Conservation (phyloP, 2,113 vertebrate genomes). For the Indicator indicator region DNA sequence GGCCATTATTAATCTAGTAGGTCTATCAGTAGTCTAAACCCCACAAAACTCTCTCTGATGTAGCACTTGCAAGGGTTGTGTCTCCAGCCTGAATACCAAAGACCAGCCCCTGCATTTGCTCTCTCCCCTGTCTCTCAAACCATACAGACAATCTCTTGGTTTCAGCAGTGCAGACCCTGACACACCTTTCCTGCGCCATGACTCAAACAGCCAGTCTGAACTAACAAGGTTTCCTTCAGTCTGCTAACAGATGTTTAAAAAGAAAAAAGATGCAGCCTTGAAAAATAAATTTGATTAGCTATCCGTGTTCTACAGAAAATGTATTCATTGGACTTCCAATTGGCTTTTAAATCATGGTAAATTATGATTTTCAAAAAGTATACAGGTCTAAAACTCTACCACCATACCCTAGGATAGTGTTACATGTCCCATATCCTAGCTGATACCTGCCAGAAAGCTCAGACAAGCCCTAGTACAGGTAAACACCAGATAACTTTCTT, state of each 20-base stretch:
- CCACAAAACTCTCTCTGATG: background rate
- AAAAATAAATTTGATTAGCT: background rate
- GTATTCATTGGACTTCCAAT: background rate
- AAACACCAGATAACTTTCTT: background rate
- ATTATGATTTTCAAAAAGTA: background rate
- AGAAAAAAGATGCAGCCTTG: background rate
- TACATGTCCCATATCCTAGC: background rate
- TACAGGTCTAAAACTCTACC: background rate
- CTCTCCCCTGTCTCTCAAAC: background rate
- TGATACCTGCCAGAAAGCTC: background rate
- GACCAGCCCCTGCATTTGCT: background rate
- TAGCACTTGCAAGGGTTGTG: background rate
- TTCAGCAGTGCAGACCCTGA: background rate
- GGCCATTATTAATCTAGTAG: background rate
- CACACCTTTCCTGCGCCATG: too few relatives aligned
- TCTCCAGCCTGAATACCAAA: background rate
- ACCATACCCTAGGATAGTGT: fast-evolving
- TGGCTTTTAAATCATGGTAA: background rate
- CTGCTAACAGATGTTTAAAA: background rate
- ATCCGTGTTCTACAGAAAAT: background rate
- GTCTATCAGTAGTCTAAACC: background rate
- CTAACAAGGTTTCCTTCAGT: background rate
- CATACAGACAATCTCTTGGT: background rate
- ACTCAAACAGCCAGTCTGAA: background rate
- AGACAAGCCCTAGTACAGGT: background rate